These are phyloP conservation scores for Dusona sp. DNA, from an alignment of 2,888 invertebrate species.

Conservation along the genomic window DNA sequence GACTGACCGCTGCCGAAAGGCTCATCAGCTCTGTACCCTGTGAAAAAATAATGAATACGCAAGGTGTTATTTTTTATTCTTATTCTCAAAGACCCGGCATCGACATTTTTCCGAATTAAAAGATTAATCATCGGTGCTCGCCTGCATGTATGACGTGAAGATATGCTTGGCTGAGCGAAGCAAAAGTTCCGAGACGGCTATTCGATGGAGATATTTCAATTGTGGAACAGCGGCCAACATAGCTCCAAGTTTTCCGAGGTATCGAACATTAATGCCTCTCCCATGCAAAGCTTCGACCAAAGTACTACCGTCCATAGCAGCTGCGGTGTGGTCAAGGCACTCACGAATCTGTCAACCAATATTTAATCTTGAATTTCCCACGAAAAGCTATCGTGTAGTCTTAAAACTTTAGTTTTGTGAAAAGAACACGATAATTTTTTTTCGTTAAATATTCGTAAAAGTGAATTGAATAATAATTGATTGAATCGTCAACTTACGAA, in stretches of 20 bases:
- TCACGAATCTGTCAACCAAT: slow-evolving; percentile 90
- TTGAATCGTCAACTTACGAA: slow-evolving; percentile 88
- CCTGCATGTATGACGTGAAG: slow-evolving; percentile 96
- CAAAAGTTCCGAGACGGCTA: slow-evolving; percentile 96
- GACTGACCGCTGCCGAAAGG: slow-evolving; percentile 95
- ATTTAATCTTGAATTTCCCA: slow-evolving; percentile 25
- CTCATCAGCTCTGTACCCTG: slow-evolving; percentile 95
- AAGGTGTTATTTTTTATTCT: not conserved
- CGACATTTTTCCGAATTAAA: not conserved
- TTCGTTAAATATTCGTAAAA: no score
- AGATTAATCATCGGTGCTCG: slow-evolving; percentile 73
- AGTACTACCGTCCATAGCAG: slow-evolving; percentile 97
- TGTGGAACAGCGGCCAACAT: slow-evolving; percentile 92
- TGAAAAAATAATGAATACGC: slow-evolving; percentile 51
- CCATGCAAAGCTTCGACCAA: slow-evolving; percentile 97
- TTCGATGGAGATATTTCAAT: slow-evolving; percentile 94
- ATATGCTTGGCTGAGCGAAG: slow-evolving; percentile 97
- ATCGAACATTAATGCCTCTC: slow-evolving; percentile 98
- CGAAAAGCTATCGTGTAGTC: not conserved
- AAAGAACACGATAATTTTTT: not conserved
- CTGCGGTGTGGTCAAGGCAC: slow-evolving; percentile 95
- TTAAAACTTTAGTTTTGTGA: not conserved
- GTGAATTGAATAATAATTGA: not conserved
- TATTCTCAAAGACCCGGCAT: no score
- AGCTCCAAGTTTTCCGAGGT: slow-evolving; percentile 96